Evolutionary conservation across 2,888 invertebrate genomes (phyloP).

Genomic region (Cheilosia pagana): DNA sequence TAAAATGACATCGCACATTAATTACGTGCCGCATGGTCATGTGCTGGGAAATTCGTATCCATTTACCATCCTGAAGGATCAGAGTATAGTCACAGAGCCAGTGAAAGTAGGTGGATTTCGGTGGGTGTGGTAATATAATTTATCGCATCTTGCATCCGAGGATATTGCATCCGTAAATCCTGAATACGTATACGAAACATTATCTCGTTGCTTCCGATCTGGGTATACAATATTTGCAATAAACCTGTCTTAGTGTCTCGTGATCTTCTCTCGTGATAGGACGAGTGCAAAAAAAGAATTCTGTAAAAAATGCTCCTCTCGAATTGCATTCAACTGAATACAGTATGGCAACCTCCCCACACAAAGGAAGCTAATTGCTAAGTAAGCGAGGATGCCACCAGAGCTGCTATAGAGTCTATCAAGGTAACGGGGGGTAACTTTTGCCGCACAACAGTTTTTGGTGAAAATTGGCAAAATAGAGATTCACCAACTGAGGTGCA

Average conservation of each 20-base stretch:
- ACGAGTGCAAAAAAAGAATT: not conserved
- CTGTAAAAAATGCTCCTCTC: slow-evolving; percentile 16
- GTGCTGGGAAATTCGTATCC: slow-evolving; percentile 5
- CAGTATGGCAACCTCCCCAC: not conserved
- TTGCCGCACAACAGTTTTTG: slow-evolving; percentile 3
- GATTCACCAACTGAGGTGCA: slow-evolving; percentile 21
- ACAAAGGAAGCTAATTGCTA: slow-evolving; percentile 36
- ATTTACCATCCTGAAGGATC: slow-evolving; percentile 17
- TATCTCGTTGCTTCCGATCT: slow-evolving; percentile 23
- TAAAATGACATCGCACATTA: slow-evolving; percentile 41
- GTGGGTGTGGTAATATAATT: slow-evolving; percentile 50
- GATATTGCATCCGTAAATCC: slow-evolving; percentile 63
- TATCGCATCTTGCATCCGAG: slow-evolving; percentile 46
- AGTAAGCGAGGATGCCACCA: slow-evolving; percentile 28
- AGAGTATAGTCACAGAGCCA: not conserved
- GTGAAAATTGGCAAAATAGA: not conserved
- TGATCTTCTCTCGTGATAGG: slow-evolving; percentile 11
- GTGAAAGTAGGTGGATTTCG: slow-evolving; percentile 7
- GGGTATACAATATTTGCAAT: slow-evolving; percentile 53
- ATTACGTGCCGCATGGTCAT: slow-evolving; percentile 32
- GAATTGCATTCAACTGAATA: not conserved
- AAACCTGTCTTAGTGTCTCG: slow-evolving; percentile 35
- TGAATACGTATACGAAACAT: slow-evolving; percentile 7
- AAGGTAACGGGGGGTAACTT: not conserved
- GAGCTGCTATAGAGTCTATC: not conserved